Conservation (phyloP, 2,888 invertebrate species). For the Nebria salina region DNA sequence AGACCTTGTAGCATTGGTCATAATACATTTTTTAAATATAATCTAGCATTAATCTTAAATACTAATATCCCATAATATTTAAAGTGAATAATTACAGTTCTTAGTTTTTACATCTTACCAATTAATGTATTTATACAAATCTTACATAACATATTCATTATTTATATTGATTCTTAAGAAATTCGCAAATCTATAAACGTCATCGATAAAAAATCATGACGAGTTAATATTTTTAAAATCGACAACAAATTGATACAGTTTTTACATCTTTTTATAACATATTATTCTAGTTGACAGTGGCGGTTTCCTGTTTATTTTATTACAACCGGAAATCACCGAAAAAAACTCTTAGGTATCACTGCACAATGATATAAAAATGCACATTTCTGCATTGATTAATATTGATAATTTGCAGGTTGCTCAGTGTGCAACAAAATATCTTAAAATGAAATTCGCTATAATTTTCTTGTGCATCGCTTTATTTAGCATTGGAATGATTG, state of each 20-base stretch:
- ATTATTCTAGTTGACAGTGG: background rate
- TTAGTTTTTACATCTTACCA: no score
- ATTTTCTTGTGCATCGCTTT: constrained; percentile 6
- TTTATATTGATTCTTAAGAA: no score
- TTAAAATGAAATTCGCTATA: constrained; percentile 11
- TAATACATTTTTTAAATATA: background rate
- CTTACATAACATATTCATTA: no score
- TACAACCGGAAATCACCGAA: background rate
- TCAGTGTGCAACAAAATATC: background rate
- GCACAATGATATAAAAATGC: background rate
- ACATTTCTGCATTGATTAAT: background rate
- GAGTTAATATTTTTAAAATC: background rate
- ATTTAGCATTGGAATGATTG: background rate
- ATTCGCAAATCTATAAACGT: no score
- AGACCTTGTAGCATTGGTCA: background rate
- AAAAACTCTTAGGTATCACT: background rate
- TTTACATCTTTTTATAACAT: background rate
- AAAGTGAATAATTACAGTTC: no score
- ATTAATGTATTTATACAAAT: no score
- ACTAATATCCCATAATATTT: no score
- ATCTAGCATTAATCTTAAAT: background rate
- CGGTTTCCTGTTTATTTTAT: background rate
- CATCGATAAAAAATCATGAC: background rate
- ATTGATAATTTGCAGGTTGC: background rate
- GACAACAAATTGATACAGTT: background rate